Conservation (phyloP, 2,113 vertebrate genomes). For the Marmota flaviventris region DNA sequence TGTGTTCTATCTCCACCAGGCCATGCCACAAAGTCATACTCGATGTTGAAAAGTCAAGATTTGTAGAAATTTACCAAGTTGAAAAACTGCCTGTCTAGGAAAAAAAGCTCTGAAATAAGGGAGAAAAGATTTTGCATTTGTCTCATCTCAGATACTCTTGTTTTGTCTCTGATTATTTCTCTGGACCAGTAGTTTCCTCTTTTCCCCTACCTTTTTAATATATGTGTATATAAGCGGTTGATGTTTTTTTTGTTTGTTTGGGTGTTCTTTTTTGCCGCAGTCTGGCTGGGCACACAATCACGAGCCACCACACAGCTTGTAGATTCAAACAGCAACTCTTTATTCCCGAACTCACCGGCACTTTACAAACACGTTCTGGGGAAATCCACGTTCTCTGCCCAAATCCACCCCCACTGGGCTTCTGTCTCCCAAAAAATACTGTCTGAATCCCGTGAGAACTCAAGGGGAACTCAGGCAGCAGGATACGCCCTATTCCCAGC, state of each 20-base stretch:
- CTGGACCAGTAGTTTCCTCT: not conserved
- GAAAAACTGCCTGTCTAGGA: not conserved
- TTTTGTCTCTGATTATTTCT: conserved; percentile 7
- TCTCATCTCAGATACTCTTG: conserved; percentile 14
- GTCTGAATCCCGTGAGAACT: no score
- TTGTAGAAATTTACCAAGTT: not conserved
- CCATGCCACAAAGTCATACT: not conserved
- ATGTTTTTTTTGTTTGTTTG: not conserved
- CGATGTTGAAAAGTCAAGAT: not conserved
- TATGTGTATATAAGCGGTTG: not conserved
- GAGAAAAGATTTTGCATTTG: not conserved
- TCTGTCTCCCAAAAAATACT: no score
- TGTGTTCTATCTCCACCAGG: not conserved
- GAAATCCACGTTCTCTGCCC: no score
- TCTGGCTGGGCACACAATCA: no score
- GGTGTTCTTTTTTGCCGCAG: not conserved
- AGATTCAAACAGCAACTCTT: no score
- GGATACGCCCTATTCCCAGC: no score
- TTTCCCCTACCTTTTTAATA: not conserved
- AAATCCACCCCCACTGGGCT: no score
- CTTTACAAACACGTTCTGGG: no score
- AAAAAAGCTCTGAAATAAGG: not conserved
- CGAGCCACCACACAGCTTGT: no score
- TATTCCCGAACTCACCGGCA: no score
- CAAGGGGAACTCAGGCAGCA: no score